Conservation (phyloP, 2,113 vertebrate genomes). For the Cynoglossus semilaevis region DNA sequence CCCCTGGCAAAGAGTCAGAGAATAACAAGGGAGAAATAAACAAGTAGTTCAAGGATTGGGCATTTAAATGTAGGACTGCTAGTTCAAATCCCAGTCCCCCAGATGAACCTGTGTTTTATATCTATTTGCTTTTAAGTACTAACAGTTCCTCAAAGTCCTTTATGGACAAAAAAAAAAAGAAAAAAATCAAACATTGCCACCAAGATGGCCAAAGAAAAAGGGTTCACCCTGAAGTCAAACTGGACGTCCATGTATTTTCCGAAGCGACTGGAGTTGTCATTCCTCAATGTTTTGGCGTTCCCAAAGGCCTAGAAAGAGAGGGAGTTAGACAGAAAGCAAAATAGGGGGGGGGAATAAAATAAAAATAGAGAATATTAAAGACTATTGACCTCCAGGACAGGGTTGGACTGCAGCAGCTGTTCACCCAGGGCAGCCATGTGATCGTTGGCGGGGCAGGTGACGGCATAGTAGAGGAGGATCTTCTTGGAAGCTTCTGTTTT, state of each 20-base stretch:
- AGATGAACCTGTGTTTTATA: too few relatives aligned
- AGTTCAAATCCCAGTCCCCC: too few relatives aligned
- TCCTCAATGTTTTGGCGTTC: conserved; percentile 94
- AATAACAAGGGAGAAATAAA: neutral
- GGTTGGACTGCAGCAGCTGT: conserved; percentile 90
- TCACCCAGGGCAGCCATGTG: conserved; percentile 85
- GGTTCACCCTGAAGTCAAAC: conserved; percentile 92
- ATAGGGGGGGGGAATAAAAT: conserved; percentile 17
- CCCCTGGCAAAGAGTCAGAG: conserved; percentile 72
- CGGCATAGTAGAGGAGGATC: conserved; percentile 91
- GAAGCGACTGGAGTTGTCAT: conserved; percentile 97
- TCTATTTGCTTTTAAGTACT: too few relatives aligned
- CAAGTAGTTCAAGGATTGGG: too few relatives aligned
- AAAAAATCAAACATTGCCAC: too few relatives aligned
- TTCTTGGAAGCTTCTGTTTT: conserved; percentile 96
- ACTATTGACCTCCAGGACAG: conserved; percentile 86
- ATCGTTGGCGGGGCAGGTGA: conserved; percentile 87
- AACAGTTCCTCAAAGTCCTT: too few relatives aligned
- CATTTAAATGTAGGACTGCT: too few relatives aligned
- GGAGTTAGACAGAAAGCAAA: neutral
- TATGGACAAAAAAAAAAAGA: too few relatives aligned
- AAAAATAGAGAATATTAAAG: neutral
- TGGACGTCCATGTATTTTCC: conserved; percentile 98
- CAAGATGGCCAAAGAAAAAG: neutral
- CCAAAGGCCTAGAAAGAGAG: conserved; percentile 85